These are phyloP conservation scores for Tethea ocularis DNA, from an alignment of 2,888 invertebrate genomes.

Conservation along the genomic window DNA sequence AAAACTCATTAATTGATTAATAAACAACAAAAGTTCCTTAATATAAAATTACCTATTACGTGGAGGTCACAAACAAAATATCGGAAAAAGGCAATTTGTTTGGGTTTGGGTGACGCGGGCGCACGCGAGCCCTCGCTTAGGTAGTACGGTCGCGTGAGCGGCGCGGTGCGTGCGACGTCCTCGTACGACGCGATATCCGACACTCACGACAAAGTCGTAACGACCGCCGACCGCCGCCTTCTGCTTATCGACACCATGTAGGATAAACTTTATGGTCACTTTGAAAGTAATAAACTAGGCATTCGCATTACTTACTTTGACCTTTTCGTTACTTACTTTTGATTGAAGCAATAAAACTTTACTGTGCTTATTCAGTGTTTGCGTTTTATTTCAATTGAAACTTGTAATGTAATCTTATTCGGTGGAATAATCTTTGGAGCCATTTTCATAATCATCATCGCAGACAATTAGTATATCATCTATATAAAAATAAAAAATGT, in stretches of 20 bases:
- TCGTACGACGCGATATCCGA: conserved; percentile 2
- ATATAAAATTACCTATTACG: neutral
- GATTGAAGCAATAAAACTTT: neutral
- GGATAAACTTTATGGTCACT: conserved; percentile 3
- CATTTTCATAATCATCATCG: neutral
- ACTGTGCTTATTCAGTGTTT: neutral
- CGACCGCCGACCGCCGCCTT: neutral
- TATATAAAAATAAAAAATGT: neutral
- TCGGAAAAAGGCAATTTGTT: conserved; percentile 6
- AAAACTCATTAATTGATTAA: neutral
- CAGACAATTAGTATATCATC: neutral
- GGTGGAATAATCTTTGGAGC: neutral
- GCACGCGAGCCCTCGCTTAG: neutral
- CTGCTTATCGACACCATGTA: conserved; percentile 1
- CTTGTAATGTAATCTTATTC: neutral
- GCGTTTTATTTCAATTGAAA: neutral
- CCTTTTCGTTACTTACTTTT: neutral
- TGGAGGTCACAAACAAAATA: conserved; percentile 5
- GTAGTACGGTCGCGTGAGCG: neutral
- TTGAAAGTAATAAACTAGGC: neutral
- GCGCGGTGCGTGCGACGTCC: neutral
- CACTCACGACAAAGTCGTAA: neutral
- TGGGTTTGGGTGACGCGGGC: neutral
- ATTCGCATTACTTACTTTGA: no score
- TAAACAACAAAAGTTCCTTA: neutral